A percentile compares a stretch with the other conserved stretches of the same genome.
Evolutionary conservation across 2,888 invertebrate species (phyloP).

Genomic region (Tiliacea aurago): DNA sequence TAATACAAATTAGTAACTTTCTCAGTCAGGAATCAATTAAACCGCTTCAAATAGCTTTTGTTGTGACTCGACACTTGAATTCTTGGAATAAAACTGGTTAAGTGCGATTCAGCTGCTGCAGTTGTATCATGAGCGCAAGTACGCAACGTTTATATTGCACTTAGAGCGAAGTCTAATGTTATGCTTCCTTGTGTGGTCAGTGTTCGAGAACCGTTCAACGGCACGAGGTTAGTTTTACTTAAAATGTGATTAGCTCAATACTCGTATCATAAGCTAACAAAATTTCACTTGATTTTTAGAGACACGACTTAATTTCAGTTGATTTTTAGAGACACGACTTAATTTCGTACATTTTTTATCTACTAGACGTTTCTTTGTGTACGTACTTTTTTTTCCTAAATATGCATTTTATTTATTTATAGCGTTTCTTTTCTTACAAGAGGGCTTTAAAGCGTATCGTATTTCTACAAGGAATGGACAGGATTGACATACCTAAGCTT

Average conservation of each 20-base stretch:
- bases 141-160: neutral
- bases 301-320: too few species aligned
- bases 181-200: conserved; percentile 6
- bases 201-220: conserved; percentile 1
- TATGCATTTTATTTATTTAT: neutral
- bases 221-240: conserved; percentile 2
- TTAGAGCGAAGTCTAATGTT: neutral
- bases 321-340: neutral
- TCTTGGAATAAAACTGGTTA: conserved; percentile 17
- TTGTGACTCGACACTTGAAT: conserved; percentile 18
- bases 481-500: neutral
- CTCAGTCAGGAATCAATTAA: neutral
- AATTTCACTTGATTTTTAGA: neutral
- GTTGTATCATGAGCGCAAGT: neutral
- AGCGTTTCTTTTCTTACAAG: neutral
- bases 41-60: conserved; percentile 18
- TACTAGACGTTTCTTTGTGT: neutral
- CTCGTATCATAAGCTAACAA: neutral
- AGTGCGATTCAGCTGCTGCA: neutral
- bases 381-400: neutral
- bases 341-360: neutral
- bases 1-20: neutral
- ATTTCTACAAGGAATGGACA: too few species aligned
- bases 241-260: neutral
- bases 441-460: neutral